Evolutionary conservation across 23 tunicate species (phyloP).

Genomic region (Ciona savignyi): DNA sequence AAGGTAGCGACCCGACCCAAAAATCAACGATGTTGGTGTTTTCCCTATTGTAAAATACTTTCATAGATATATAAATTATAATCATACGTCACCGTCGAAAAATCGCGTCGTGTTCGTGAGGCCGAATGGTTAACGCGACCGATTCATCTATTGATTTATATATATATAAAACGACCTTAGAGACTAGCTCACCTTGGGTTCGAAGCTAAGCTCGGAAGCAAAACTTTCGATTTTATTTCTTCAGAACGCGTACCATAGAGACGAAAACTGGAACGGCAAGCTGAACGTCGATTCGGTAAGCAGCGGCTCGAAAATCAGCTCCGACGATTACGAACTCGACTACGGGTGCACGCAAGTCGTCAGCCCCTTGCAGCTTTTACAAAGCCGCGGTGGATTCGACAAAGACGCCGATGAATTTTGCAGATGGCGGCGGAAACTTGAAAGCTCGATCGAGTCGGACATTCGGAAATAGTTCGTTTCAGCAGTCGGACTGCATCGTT

Average conservation of each 20-base stretch:
- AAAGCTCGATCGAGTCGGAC: conserved; percentile 22
- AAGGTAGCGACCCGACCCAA: no score
- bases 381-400: conserved; percentile 36
- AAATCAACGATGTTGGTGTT: no score
- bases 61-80: no score
- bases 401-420: conserved; percentile 67
- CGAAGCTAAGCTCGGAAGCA: no score
- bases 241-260: not conserved
- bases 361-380: conserved; percentile 34
- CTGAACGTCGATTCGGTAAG: not conserved
- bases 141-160: no score
- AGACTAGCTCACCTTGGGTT: no score
- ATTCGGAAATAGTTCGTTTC: not conserved
- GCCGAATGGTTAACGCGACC: no score
- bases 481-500: no score
- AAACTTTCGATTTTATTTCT: not conserved
- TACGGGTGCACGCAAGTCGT: conserved; percentile 13
- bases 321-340: conserved; percentile 28
- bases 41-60: no score
- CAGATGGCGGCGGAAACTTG: conserved; percentile 50
- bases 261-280: not conserved
- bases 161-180: no score
- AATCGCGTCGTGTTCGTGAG: no score
- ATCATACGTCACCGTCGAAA: no score
- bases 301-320: conserved; percentile 11